phyloP scores from a whole-genome alignment of 2,888 invertebrate genomes.

The Heteromyza rotundicornis region DNA sequence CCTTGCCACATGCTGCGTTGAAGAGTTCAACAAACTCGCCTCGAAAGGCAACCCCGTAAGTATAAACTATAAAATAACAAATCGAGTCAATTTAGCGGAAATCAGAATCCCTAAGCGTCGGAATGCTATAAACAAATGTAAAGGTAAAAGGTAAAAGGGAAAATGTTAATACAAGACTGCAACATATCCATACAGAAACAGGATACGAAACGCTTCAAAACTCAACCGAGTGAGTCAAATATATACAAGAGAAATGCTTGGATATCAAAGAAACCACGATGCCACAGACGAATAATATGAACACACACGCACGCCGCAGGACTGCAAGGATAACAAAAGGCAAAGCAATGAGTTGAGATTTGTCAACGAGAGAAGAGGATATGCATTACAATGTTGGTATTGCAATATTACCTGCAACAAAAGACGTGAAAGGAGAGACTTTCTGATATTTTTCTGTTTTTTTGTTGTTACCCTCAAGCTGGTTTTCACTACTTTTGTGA shows the following conservation, averaged over 20 bases:
- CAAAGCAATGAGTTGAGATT: constrained; percentile 26
- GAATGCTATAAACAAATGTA: not conserved
- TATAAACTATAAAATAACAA: constrained; percentile 43
- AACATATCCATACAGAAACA: constrained; percentile 7
- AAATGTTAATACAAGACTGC: too few species aligned
- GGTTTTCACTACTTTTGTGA: too few species aligned
- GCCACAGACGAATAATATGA: constrained; percentile 11
- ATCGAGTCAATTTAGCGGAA: constrained; percentile 46
- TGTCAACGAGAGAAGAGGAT: constrained; percentile 32
- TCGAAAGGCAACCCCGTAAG: constrained; percentile 27
- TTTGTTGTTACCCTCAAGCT: too few species aligned
- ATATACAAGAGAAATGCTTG: not conserved
- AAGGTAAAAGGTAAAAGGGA: too few species aligned
- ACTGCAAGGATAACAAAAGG: constrained; percentile 3
- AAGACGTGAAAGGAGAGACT: constrained; percentile 3
- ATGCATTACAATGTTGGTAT: constrained; percentile 26
- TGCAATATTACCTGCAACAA: constrained; percentile 10
- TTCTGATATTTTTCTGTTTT: too few species aligned
- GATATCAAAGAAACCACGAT: constrained; percentile 15
- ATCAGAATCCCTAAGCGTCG: constrained; percentile 33
- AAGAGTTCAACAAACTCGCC: constrained; percentile 18
- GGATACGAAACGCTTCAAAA: constrained; percentile 11
- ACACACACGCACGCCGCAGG: constrained; percentile 20
- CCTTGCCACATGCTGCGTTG: not conserved
- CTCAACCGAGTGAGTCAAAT: constrained; percentile 10